Evolutionary conservation across 2,113 vertebrate genomes (phyloP).

Genomic region (Spilogale gracilis): DNA sequence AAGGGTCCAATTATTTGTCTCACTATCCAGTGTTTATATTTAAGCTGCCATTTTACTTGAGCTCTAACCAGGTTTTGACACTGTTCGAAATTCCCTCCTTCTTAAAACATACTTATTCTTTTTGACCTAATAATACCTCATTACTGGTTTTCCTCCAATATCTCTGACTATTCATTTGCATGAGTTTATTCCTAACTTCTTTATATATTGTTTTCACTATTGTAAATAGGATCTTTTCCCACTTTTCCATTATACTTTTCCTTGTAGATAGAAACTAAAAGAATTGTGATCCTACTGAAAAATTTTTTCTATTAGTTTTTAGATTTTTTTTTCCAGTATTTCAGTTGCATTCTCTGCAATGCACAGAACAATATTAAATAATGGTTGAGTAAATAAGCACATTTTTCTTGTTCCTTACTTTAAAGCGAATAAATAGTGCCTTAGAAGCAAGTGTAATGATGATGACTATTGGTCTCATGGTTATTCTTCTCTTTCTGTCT

Average conservation of each 20-base stretch:
- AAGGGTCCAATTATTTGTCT: not conserved
- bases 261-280: not conserved
- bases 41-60: not conserved
- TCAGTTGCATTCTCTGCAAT: not conserved
- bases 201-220: not conserved
- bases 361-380: not conserved
- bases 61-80: not conserved
- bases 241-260: not conserved
- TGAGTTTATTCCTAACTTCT: not conserved
- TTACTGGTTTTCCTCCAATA: not conserved
- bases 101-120: not conserved
- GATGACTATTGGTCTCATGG: not conserved
- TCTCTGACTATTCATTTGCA: not conserved
- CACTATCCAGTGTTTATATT: not conserved
- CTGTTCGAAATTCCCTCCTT: not conserved
- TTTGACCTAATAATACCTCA: not conserved
- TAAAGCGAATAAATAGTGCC: not conserved
- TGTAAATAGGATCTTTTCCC: not conserved
- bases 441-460: not conserved
- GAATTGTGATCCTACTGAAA: not conserved
- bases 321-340: not conserved
- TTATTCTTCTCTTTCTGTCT: not conserved
- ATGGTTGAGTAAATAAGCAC: not conserved
- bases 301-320: constrained; percentile 5
- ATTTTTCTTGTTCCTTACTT: not conserved